Evolutionary conservation across 1,140 invertebrate genomes (phyloP), one percentile per base, ranked within the genome.

Genomic region (Lepidostoma basale): DNA sequence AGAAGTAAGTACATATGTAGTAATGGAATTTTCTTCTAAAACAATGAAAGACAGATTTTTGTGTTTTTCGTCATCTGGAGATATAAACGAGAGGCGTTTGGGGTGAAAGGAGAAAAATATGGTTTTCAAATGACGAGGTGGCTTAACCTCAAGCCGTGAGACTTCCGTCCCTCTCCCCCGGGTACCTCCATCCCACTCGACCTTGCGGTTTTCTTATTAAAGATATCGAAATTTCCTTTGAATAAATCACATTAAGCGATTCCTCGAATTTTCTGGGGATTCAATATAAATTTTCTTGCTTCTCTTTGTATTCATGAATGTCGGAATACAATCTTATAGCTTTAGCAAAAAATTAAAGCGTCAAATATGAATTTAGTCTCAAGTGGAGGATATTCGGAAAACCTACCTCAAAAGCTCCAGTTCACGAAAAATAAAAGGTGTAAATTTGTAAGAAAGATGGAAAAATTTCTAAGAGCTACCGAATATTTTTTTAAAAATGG

Each of bases 241-340:
- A 49, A 49, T 49, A 49, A 49, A 49, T 49, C 45, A 49, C 45
- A 49, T 49, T 49, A 49, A 49, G 45, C 22, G 45, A 49, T 49
- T 49, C 45, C 45, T 22, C 18, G 45, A 49, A 49, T 49, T 22
- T 49, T 49, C 45, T 23, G 45, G 6, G 45, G 45, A 49, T 49
- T 49, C 45, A 49, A 49, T 49, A 49, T 49, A 49, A 49, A 49
- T 49, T 22, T 49, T 22, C 6, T 12, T 23, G 25, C 45, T 49
- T 49, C 45, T 25, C 45, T 49, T 49, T 49, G 45, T 49, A 49
- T 49, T 49, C 45, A 49, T 26, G 20, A 49, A 23, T 23, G 45
- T 49, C 45, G 22, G 18, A 49, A 49, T 23, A 49, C 45, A 49
- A 49, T 49, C 25, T 49, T 49, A 49, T 49, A 23, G 45, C 45